Base-by-base conservation (phyloP, 2,797 vertebrate genomes). In the Eleutherodactylus coqui region DNA sequence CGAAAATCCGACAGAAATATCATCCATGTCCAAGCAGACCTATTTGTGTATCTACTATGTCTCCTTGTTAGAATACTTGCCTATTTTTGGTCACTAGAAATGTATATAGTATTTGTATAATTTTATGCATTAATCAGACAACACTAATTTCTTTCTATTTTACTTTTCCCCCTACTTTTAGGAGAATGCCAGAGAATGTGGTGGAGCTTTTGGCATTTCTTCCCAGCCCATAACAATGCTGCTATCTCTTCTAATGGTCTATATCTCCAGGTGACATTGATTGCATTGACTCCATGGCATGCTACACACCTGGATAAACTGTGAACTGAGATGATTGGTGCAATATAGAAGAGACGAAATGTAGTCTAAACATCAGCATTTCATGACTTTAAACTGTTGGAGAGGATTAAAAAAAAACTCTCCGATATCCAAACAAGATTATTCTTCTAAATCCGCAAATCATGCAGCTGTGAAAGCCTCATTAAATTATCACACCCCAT, bases 181-280 rank as follows among this genome's bases (percentile, higher is more conserved):
- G 98, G 98, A 99, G 89, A 98, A 99, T 88, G 97, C 98, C 0
- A 96, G 97, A 95, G 97, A 99, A 92, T 99, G 98, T 85, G 98
- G 98, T 29, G 94, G 94, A 70, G 96, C 93, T 0, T 87, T 84
- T 11, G 89, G 90, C 88, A 92, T 97, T 82, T 88, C 86, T 86
- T 94, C 95, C 62, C 93, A 93, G 70, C 89, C 91, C 27, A 83
- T 69, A 49, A 91, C 94, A 70, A 88, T 93, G 13, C 90, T 96
- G 91, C 90, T 96, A 86, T 92, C 94, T 81, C 82, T 97, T 89
- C 88, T 97, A 76, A 70, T 93, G 89, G 89, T 11, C 0, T 89
- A 97, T 89, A 91, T 96, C 89, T 94, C 93, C 75, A 99, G 97
- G 96, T 99, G 97, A 99, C 97, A 93, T 91, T 90, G 92, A 95